Conservation (phyloP, 1,140 invertebrate species). For the Pectinophora gossypiella region DNA sequence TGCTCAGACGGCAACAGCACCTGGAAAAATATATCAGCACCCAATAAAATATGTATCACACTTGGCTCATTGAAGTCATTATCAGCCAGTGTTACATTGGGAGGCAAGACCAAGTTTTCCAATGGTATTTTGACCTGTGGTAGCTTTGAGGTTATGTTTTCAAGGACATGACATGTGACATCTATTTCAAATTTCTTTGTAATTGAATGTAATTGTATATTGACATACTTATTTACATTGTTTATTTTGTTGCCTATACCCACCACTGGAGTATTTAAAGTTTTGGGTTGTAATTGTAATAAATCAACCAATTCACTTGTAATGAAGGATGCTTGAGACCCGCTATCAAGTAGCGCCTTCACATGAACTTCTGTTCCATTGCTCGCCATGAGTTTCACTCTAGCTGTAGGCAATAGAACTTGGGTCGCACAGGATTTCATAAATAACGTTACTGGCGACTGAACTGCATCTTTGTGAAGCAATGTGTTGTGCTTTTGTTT, state of each 20-base stretch:
- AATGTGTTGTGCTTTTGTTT: slow-evolving; percentile 1
- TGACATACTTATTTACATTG: background rate
- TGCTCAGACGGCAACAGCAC: slow-evolving; percentile 18
- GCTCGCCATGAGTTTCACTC: background rate
- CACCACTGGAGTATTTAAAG: background rate
- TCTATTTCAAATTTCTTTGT: background rate
- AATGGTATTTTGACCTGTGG: background rate
- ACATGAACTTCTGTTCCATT: slow-evolving; percentile 2
- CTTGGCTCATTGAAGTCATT: slow-evolving; percentile 22
- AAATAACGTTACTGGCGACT: background rate
- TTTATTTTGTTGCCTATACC: background rate
- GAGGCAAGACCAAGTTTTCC: slow-evolving; percentile 9
- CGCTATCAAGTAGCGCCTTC: background rate
- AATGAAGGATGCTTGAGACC: slow-evolving; percentile 1
- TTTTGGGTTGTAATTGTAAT: background rate
- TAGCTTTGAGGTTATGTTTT: too few relatives aligned
- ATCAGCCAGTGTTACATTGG: slow-evolving; percentile 23
- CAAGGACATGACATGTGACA: background rate
- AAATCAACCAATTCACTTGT: background rate
- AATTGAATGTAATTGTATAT: background rate
- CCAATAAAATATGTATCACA: slow-evolving; percentile 31
- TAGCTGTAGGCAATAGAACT: background rate
- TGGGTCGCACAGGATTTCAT: background rate
- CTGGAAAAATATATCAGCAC: slow-evolving; percentile 35
- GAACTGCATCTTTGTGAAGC: background rate